Base-by-base conservation (phyloP, 1,140 invertebrate species). In the Wiebesia pumilae region DNA sequence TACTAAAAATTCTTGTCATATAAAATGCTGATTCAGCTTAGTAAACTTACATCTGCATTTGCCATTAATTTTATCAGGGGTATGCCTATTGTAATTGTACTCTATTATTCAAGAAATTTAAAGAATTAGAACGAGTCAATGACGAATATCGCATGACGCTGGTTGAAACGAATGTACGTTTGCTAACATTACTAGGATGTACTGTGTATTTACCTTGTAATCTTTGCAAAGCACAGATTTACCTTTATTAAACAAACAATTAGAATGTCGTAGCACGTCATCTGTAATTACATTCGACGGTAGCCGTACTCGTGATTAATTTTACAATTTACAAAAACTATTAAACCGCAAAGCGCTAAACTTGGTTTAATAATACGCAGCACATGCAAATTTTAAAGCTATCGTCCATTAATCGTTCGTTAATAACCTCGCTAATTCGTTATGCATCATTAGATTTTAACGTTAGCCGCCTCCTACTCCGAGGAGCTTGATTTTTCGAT, bases 261-360 rank as follows among this genome's bases (percentile, higher is more conserved):
- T 43, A 75, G 40, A 75, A 75, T 43, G 3, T n/a, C n/a, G 38
- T 10, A 43, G 21, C 24, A n/a, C 43, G 27, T n/a, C 38, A 9
- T 43, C 43, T 75, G n/a, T 43, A 75, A 43, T 75, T n/a, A 75
- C 19, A 19, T 43, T 6, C 24, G 3, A 27, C 43, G n/a, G 71
- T 38, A 0, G 1, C 7, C n/a, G 2, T 27, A 14, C 7, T 6
- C n/a, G 71, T 75, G 43, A 43, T 71, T 71, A 71, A 2, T 9
- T n/a, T 43, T 43, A 33, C 71, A 40, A 75, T 75, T 75, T 75
- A 43, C 33, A 19, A 75, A 75, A 12, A 24, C 71, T n/a, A 75
- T 75, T 43, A n/a, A n/a, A 43, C n/a, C 30, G 38, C 21, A 7
- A 75, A 75, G 35, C 12, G 71, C 27, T 43, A 43, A n/a, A 43